Conservation (phyloP, 1,140 invertebrate species). For the Bombus vancouverensis region DNA sequence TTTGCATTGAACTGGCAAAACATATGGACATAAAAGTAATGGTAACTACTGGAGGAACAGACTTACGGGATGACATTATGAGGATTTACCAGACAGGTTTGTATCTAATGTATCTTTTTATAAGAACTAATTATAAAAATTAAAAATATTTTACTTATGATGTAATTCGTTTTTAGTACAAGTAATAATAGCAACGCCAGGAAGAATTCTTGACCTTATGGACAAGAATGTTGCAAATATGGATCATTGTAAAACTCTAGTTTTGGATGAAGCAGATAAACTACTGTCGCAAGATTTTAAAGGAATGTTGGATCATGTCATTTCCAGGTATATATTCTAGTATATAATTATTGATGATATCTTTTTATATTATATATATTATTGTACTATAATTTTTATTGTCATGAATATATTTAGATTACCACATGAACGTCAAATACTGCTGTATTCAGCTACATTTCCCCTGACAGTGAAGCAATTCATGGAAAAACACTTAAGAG, state of each 20-base stretch:
- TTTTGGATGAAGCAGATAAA: conserved; percentile 99
- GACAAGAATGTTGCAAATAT: conserved; percentile 99
- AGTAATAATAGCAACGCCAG: conserved; percentile 99
- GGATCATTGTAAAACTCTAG: conserved; percentile 97
- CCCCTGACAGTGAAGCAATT: conserved; percentile 99
- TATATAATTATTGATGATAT: not conserved
- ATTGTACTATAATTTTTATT: not conserved
- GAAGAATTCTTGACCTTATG: conserved; percentile 99
- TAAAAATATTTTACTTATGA: conserved; percentile 22
- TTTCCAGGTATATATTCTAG: conserved; percentile 85
- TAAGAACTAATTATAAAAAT: conserved; percentile 17
- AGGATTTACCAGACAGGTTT: conserved; percentile 98
- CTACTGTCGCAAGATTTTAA: conserved; percentile 99
- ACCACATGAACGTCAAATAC: conserved; percentile 97
- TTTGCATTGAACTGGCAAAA: conserved; percentile 99
- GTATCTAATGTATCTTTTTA: conserved; percentile 26
- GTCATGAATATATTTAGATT: conserved; percentile 83
- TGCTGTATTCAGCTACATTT: conserved; percentile 99
- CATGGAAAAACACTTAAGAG: conserved; percentile 98
- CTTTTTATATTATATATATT: not conserved
- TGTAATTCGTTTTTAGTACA: conserved; percentile 89
- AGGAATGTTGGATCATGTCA: conserved; percentile 98
- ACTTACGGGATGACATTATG: conserved; percentile 99
- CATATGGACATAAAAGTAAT: conserved; percentile 97
- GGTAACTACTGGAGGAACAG: conserved; percentile 99